These are phyloP conservation scores for Galeruca laticollis DNA, from an alignment of 2,888 invertebrate genomes.

Conservation along the genomic window DNA sequence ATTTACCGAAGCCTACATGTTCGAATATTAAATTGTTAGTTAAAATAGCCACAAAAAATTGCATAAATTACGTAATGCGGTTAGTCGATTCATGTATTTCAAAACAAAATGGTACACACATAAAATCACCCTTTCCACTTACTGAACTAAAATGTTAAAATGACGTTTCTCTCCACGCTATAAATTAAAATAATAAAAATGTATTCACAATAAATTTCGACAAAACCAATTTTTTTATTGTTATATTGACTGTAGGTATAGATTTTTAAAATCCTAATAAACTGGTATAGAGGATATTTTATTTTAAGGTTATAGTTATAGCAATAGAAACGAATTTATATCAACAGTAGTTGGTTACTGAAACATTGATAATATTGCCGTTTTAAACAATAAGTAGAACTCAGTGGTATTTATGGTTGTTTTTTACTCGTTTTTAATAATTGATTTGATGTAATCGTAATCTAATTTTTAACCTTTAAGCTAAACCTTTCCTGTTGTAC, in stretches of 20 bases:
- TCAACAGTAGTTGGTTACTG: too few relatives aligned
- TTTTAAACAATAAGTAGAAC: too few relatives aligned
- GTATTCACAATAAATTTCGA: constrained; percentile 5
- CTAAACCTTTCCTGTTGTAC: too few relatives aligned
- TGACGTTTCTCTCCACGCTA: constrained; percentile 61
- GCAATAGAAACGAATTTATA: too few relatives aligned
- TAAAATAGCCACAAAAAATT: neutral
- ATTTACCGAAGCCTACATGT: too few relatives aligned
- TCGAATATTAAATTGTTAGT: neutral
- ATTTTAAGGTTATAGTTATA: too few relatives aligned
- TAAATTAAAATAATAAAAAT: constrained; percentile 42
- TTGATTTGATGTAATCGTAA: too few relatives aligned
- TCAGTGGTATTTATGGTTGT: too few relatives aligned
- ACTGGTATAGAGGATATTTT: neutral
- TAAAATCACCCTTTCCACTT: constrained; percentile 38
- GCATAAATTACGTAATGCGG: neutral
- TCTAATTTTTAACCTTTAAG: too few relatives aligned
- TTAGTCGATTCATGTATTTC: neutral
- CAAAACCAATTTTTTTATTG: neutral
- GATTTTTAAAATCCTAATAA: constrained; percentile 6
- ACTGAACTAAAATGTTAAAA: constrained; percentile 50
- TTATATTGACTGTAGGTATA: neutral
- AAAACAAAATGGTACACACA: constrained; percentile 29
- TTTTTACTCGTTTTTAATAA: too few relatives aligned
- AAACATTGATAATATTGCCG: too few relatives aligned